These are phyloP conservation scores for Platanista minor DNA, from an alignment of 2,113 vertebrate species.

Conservation along the genomic window DNA sequence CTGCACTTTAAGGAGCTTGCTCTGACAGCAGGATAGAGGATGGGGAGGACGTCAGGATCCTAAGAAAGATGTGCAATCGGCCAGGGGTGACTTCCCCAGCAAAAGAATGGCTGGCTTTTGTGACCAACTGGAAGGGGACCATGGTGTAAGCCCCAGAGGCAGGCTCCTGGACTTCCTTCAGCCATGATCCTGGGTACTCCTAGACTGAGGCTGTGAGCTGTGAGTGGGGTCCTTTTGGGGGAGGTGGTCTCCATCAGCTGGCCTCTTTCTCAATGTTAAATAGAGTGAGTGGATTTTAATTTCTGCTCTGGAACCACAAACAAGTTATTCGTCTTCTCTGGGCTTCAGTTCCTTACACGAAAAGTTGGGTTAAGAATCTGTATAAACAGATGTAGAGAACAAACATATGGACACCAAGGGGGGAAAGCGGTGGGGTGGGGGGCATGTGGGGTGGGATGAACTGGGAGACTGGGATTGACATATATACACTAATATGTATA, in stretches of 20 bases:
- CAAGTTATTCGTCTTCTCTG: neutral
- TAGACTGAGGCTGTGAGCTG: neutral
- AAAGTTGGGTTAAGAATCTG: neutral
- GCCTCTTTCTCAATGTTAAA: neutral
- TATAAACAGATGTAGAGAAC: neutral
- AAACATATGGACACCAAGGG: no score
- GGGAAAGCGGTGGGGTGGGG: no score
- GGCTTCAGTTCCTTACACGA: neutral
- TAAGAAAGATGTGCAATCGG: neutral
- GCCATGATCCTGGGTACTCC: neutral
- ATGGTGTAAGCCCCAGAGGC: neutral
- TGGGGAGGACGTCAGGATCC: neutral
- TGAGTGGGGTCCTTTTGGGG: neutral
- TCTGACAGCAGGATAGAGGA: neutral
- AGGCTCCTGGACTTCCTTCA: neutral
- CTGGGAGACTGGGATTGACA: no score
- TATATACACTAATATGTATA: no score
- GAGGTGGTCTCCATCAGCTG: neutral
- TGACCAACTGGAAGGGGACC: neutral
- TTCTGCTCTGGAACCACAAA: neutral
- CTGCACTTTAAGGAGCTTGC: neutral
- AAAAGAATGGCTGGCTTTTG: neutral
- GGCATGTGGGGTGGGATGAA: no score
- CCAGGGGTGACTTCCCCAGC: neutral
- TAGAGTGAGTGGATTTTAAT: neutral